A percentile compares a stretch with the other conserved stretches of the same genome.
phyloP scores from a whole-genome alignment of 2,113 vertebrate species.

The Aegithalos caudatus region DNA sequence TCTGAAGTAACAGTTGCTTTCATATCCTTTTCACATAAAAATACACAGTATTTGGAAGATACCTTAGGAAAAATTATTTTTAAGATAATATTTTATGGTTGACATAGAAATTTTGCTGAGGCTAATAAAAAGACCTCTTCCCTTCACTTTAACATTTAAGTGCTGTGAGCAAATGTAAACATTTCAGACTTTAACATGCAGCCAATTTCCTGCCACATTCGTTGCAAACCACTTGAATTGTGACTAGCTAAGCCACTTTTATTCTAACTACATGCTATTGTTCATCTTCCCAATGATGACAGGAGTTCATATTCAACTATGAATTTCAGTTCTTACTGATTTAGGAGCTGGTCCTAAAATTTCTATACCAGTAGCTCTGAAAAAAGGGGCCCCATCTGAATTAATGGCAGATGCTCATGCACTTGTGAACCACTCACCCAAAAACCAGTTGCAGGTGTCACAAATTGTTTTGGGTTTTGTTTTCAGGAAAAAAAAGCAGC shows the following conservation, averaged over 20 bases:
- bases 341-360: constrained; percentile 3
- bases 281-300: neutral
- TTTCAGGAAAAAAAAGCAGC: neutral
- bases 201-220: constrained; percentile 43
- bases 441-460: neutral
- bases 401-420: neutral
- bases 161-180: constrained; percentile 24
- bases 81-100: constrained; percentile 65
- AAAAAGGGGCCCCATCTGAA: neutral
- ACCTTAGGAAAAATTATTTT: constrained; percentile 67
- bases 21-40: constrained; percentile 73
- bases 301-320: neutral
- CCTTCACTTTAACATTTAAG: neutral
- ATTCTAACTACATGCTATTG: neutral
- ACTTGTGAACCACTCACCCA: neutral
- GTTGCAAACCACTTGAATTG: neutral
- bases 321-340: neutral
- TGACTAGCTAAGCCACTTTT: constrained; percentile 11
- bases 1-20: constrained; percentile 70
- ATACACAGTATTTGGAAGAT: constrained; percentile 75
- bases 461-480: fast-evolving
- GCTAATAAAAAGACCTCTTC: neutral
- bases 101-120: constrained; percentile 50
- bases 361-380: neutral
- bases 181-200: constrained; percentile 24